A percentile compares a stretch with the other conserved stretches of the same genome.
These are phyloP conservation scores for Isoperla grammatica DNA, from an alignment of 2,888 invertebrate species.

Conservation along the genomic window DNA sequence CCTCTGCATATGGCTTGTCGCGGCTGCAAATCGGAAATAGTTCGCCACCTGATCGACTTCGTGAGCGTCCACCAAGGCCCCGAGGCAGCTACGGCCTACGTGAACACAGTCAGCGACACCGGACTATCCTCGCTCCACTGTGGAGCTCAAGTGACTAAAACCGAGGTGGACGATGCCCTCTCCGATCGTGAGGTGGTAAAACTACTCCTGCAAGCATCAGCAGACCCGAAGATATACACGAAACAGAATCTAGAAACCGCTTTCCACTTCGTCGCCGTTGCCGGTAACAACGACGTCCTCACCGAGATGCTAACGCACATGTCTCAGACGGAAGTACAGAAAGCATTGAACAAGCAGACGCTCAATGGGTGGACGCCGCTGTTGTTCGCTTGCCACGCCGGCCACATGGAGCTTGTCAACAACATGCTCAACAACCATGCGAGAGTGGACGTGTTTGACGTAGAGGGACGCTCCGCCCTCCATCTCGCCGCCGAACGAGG, in stretches of 20 bases:
- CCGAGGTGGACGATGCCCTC: slow-evolving; percentile 69
- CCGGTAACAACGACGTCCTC: slow-evolving; percentile 93
- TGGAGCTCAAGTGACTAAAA: slow-evolving; percentile 82
- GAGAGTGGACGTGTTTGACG: slow-evolving; percentile 97
- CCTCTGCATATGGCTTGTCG: slow-evolving; percentile 92
- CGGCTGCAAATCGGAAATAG: slow-evolving; percentile 78
- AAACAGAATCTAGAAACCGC: slow-evolving; percentile 85
- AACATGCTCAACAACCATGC: slow-evolving; percentile 90
- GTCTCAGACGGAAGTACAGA: slow-evolving; percentile 83
- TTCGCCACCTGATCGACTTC: slow-evolving; percentile 76
- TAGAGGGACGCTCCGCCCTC: slow-evolving; percentile 89
- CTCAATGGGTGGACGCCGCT: slow-evolving; percentile 96
- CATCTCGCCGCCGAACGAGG: slow-evolving; percentile 95
- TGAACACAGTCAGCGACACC: slow-evolving; percentile 83
- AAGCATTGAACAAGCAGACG: slow-evolving; percentile 90
- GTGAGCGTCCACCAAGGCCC: slow-evolving; percentile 69
- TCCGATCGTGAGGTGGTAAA: slow-evolving; percentile 77
- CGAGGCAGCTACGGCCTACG: slow-evolving; percentile 74
- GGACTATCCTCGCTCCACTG: slow-evolving; percentile 94
- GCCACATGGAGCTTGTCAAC: slow-evolving; percentile 90
- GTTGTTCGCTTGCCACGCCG: slow-evolving; percentile 91
- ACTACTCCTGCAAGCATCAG: slow-evolving; percentile 83
- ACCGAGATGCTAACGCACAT: slow-evolving; percentile 91
- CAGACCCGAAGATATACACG: slow-evolving; percentile 80
- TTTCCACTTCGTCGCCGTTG: slow-evolving; percentile 90